These are phyloP conservation scores for Capromys pilorides DNA, from an alignment of 2,797 vertebrate species.

Conservation along the genomic window DNA sequence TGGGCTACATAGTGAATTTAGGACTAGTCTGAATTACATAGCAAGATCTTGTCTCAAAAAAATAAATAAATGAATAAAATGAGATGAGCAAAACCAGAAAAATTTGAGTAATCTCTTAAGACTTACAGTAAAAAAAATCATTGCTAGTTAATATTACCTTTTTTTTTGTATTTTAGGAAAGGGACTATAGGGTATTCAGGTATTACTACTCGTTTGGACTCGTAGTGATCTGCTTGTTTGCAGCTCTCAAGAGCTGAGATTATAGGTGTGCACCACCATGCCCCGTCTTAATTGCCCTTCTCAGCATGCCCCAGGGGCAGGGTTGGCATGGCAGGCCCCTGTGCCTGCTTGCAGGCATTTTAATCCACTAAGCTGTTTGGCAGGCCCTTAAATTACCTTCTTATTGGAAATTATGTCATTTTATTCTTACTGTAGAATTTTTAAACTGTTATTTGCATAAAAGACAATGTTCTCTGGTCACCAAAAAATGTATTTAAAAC, in stretches of 20 bases:
- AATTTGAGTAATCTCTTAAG: constrained; percentile 4
- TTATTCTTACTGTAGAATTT: constrained; percentile 40
- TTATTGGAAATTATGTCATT: constrained; percentile 45
- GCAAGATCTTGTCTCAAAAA: background rate
- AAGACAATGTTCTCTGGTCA: constrained; percentile 17
- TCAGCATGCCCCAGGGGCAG: no score
- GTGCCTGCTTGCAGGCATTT: no score
- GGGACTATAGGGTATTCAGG: no score
- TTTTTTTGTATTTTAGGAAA: no score
- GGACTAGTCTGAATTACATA: background rate
- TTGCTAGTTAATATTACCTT: constrained; percentile 23
- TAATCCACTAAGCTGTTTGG: no score
- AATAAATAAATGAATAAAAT: background rate
- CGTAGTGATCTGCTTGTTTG: no score
- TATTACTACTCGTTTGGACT: no score
- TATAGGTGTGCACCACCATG: no score
- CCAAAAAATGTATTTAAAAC: constrained; percentile 1
- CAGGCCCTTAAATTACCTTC: background rate
- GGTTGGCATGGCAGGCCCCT: no score
- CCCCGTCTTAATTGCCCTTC: no score
- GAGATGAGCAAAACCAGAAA: background rate
- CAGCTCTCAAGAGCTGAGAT: no score
- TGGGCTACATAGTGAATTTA: background rate
- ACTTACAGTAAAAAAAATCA: constrained; percentile 50
- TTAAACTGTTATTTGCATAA: constrained; percentile 45